These are phyloP conservation scores for Drymodes brunneopygia DNA, from an alignment of 2,113 vertebrate species.

Conservation along the genomic window DNA sequence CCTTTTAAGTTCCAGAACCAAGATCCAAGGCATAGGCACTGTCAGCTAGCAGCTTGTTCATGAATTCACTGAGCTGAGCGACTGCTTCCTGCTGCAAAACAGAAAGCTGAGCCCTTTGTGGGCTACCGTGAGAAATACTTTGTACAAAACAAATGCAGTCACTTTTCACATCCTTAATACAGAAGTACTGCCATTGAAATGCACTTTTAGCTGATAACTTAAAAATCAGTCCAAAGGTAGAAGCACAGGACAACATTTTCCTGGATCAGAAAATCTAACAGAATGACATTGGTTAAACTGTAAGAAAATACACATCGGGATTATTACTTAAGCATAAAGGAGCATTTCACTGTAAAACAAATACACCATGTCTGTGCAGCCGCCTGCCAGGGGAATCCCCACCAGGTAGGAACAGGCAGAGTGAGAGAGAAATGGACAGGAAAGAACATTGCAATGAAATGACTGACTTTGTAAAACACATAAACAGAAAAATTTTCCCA, in stretches of 20 bases:
- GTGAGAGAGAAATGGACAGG: background rate
- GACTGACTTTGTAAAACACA: background rate
- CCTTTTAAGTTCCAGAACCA: background rate
- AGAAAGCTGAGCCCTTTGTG: background rate
- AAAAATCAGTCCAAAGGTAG: background rate
- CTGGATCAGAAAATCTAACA: background rate
- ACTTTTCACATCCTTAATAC: background rate
- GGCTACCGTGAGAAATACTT: background rate
- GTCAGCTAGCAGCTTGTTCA: background rate
- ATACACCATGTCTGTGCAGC: fast-evolving
- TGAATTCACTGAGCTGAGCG: background rate
- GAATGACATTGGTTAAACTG: background rate
- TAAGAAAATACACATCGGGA: background rate
- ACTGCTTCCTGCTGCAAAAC: background rate
- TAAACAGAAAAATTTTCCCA: background rate
- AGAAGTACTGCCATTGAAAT: background rate
- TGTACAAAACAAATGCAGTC: background rate
- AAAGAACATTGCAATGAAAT: background rate
- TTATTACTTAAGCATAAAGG: background rate
- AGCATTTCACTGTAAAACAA: background rate
- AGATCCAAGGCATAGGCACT: background rate
- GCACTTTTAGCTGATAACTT: background rate
- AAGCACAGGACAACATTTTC: background rate
- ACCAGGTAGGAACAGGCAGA: background rate
- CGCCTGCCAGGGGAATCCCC: background rate